Base-by-base conservation (phyloP, 2,888 invertebrate genomes). In the Luperina nickerlii region DNA sequence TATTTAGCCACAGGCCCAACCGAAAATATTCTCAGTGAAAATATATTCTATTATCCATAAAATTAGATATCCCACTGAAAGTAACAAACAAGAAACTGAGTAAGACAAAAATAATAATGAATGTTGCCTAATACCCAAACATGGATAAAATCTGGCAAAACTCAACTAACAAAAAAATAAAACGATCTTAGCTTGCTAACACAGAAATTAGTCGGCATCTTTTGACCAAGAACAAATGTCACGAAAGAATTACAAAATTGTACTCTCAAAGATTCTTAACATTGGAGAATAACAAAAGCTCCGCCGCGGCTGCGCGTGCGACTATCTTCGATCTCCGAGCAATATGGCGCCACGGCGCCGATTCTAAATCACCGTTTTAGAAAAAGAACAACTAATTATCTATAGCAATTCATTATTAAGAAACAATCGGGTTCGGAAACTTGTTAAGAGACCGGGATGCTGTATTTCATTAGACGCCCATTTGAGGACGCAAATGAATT, bases 311-410 rank as follows among this genome's bases (percentile, higher is more conserved):
- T 86, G 91, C 91, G 91, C 91, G 92, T 90, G 91, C 89, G 90
- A 78, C 78, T 93, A 94, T 94, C 93, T 84, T 82, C 77, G 88
- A 94, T 94, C 94, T 89, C 81, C 66, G 79, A 89, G 77, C 91
- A 91, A 92, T 92, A 93, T 94, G 94, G 94, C 95, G 95, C 94
- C 94, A 91, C 80, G 88, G 85, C 89, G 90, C 88, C 91, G 88
- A 90, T 92, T 90, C 91, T 94, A 93, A 94, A 94, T 94, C 93
- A 94, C 92, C 84, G 84, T 89, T 88, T 91, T 90, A 90, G 88
- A 92, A 91, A 90, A 93, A 91, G 93, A 92, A 79, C 89, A 79
- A 85, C 85, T 88, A 83, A 90, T 91, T 92, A 92, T 92, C 89
- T 89, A 69, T 62, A 77, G 83, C 87, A 84, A 90, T 91, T 90